Conservation (phyloP, 2,797 vertebrate species). For the Helarctos malayanus region DNA sequence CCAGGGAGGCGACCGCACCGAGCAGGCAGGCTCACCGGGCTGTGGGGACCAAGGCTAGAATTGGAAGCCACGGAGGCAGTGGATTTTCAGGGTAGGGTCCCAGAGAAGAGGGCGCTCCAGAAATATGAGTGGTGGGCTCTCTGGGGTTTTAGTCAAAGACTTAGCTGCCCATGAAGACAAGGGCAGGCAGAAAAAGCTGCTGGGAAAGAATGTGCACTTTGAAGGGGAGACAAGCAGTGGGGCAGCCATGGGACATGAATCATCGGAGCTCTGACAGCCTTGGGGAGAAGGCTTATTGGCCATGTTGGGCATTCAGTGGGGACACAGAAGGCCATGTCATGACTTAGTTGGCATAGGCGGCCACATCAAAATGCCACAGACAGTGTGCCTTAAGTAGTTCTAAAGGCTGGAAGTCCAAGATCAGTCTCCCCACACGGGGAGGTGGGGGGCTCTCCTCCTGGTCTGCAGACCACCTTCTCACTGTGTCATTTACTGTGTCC, state of each 20-base stretch:
- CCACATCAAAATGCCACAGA: background rate
- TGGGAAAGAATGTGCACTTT: rapidly evolving
- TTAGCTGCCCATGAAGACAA: background rate
- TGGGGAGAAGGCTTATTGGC: too few relatives aligned
- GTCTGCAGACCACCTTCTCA: background rate
- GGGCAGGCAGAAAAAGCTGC: background rate
- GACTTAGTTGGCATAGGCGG: background rate
- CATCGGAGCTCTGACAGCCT: background rate
- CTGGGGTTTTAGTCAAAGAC: background rate
- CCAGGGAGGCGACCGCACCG: rapidly evolving
- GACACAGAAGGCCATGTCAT: too few relatives aligned
- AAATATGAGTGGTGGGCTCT: background rate
- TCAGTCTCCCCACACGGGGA: rapidly evolving
- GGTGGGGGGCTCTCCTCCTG: background rate
- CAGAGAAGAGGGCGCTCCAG: too few relatives aligned
- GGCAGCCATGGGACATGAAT: too few relatives aligned
- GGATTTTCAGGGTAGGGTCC: background rate
- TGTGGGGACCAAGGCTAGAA: background rate
- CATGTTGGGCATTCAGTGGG: background rate
- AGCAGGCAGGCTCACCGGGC: rapidly evolving
- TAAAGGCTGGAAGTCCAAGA: background rate
- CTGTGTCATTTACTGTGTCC: background rate
- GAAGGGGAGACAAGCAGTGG: background rate
- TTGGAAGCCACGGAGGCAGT: background rate
- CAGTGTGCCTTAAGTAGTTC: background rate